Base-by-base conservation (phyloP, 2,797 vertebrate genomes). In the Eulemur coronatus region DNA sequence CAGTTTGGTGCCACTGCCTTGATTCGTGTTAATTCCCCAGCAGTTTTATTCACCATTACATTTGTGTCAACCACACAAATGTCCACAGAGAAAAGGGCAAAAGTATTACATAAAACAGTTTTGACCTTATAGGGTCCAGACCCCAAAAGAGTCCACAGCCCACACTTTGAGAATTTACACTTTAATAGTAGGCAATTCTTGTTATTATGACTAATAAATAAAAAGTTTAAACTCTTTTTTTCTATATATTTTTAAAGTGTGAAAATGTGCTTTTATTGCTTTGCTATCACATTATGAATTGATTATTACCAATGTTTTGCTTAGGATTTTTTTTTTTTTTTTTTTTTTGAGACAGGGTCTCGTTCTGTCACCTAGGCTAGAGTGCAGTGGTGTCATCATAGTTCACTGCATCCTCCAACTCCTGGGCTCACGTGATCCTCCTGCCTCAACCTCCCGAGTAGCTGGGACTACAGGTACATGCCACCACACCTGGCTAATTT, bases 271-370 rank as follows among this genome's bases (percentile, higher is more conserved):
- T 75, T 89, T 57, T 2, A 41, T 78, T 88, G 17, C 20, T 85
- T 95, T 95, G 26, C 48, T 91, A 76, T 79, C 18, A 82, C 89
- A 46, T 89, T 59, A 84, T 86, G 13, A 79, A 82, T 38, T 4
- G 4, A 41, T 59, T 70, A 67, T 89, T 80, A 75, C 2, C 13
- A 93, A 65, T 41, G 18, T 26, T 89, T 20, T 89, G 43, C 55
- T 94, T 95, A 91, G 22, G 30, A 89, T 93, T 78, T 78, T n/a
- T 76, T 50, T 72, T 70, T 70, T 70, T 41, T 70, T 72, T 41
- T 70, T 72, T 50, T 48, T 22, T 13, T 35, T n/a, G 30, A 65
- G 17, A n/a, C 17, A 9, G 63, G 33, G n/a, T 65, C 63, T 65
- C 8, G 1, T 17, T n/a, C 63, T 35, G 33, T 65, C 63, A n/a